Evolutionary conservation across 2,888 invertebrate genomes (phyloP), one percentile per base, ranked within the genome.

Genomic region (Cheilosia impressa): DNA sequence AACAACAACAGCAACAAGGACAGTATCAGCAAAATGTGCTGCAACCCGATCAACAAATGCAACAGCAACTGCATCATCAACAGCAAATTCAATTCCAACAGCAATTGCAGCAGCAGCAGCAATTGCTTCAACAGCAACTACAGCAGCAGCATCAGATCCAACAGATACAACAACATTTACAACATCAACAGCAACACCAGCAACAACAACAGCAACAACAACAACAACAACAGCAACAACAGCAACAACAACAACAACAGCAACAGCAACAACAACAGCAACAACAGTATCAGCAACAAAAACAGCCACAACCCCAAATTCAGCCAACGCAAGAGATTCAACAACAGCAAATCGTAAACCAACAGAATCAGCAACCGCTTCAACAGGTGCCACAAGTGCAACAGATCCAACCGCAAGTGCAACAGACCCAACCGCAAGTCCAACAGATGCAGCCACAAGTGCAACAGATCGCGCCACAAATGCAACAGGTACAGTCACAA

Each of bases 61-160:
- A 93, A 58, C 83, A 87, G 27, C 93, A 93, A 87, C 93, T 93
- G 87, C 93, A 92, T 45, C 83, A 93, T 66, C 92, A 93, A 71
- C 91, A 92, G 89, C 93, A 93, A 1, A 93, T 93, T 0, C 93
- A 93, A 85, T 94, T 94, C 92, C 81, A 93, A 1, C 93, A 93
- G 0, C 93, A 93, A 84, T 93, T 94, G 92, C 81, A 94, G 55
- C 94, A 94, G 77, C 93, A 94, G 88, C 93, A 93, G 88, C 90
- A 90, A 22, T 88, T 93, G 68, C 92, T 93, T 0, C 94, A 94
- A 72, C 93, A 94, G 88, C 89, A 93, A 50, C 93, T 93, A 69
- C 90, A 93, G 17, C 94, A 94, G 73, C 93, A 93, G 17, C 94
- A 94, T 82, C 94, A 92, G 55, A 45, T 45, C n/a, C 45, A 45